These are phyloP conservation scores for Leuciscus idus DNA, from an alignment of 2,113 vertebrate species.

Conservation along the genomic window DNA sequence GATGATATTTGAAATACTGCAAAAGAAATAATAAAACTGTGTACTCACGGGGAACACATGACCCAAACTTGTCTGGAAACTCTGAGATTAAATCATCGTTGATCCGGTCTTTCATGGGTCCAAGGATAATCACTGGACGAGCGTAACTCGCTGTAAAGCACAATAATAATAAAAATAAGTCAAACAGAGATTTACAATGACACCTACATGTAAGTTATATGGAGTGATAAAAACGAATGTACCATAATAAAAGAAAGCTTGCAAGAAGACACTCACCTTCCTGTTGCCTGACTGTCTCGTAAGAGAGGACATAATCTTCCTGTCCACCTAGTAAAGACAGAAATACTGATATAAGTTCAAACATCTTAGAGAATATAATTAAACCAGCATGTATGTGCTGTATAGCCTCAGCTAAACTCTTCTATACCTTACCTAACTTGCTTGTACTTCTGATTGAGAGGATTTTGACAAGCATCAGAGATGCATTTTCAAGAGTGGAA, in stretches of 20 bases:
- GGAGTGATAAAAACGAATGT: neutral
- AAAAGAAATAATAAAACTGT: neutral
- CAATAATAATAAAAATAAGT: neutral
- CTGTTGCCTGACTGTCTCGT: slow-evolving; percentile 93
- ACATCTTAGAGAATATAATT: neutral
- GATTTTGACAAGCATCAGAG: neutral
- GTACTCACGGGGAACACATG: slow-evolving; percentile 97
- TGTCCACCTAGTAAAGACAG: slow-evolving; percentile 82
- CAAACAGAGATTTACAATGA: neutral
- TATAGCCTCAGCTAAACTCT: neutral
- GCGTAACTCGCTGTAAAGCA: slow-evolving; percentile 87
- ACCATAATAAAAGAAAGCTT: neutral
- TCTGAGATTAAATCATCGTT: slow-evolving; percentile 98
- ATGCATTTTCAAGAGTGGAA: too few relatives aligned
- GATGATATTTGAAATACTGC: neutral
- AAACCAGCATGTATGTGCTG: neutral
- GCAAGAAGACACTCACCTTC: slow-evolving; percentile 83
- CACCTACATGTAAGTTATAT: too few relatives aligned
- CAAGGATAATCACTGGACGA: slow-evolving; percentile 93
- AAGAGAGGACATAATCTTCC: slow-evolving; percentile 92
- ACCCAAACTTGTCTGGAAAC: slow-evolving; percentile 97
- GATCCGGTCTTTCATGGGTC: slow-evolving; percentile 97
- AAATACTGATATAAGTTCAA: neutral
- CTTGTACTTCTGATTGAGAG: neutral
- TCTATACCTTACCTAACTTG: neutral